These are phyloP conservation scores for Magallana ariakensis DNA, from an alignment of 1,140 invertebrate genomes.

Conservation along the genomic window DNA sequence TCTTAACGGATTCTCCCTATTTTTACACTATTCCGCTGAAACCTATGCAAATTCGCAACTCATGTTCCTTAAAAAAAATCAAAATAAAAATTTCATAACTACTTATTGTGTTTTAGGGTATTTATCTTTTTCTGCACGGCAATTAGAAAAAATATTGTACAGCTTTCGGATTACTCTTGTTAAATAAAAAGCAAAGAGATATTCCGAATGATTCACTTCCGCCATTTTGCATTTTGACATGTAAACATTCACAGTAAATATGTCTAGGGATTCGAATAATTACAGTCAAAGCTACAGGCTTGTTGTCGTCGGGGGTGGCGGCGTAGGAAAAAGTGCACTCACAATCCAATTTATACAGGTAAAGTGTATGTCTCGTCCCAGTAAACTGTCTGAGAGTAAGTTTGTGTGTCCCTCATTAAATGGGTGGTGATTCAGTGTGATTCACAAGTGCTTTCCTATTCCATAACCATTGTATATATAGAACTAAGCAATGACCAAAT, in stretches of 20 bases:
- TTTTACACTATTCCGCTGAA: no score
- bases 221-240: slow-evolving; percentile 54
- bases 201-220: slow-evolving; percentile 48
- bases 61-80: no score
- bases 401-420: neutral
- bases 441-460: neutral
- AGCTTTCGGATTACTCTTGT: slow-evolving; percentile 3
- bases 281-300: slow-evolving; percentile 90
- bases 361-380: slow-evolving; percentile 79
- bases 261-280: slow-evolving; percentile 71
- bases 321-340: slow-evolving; percentile 98
- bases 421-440: slow-evolving; percentile 22
- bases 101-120: no score
- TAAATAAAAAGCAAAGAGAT: neutral
- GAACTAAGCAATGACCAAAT: neutral
- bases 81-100: no score
- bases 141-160: no score
- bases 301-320: slow-evolving; percentile 98
- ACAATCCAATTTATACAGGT: slow-evolving; percentile 99
- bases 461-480: no score
- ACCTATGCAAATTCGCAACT: no score
- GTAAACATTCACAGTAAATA: slow-evolving; percentile 52
- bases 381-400: neutral
- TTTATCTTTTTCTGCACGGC: no score
- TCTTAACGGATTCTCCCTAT: no score